Percentiles rank a stretch among this genome's conserved stretches.
phyloP scores from a whole-genome alignment of 2,888 invertebrate species.

The Drosophila birchii region DNA sequence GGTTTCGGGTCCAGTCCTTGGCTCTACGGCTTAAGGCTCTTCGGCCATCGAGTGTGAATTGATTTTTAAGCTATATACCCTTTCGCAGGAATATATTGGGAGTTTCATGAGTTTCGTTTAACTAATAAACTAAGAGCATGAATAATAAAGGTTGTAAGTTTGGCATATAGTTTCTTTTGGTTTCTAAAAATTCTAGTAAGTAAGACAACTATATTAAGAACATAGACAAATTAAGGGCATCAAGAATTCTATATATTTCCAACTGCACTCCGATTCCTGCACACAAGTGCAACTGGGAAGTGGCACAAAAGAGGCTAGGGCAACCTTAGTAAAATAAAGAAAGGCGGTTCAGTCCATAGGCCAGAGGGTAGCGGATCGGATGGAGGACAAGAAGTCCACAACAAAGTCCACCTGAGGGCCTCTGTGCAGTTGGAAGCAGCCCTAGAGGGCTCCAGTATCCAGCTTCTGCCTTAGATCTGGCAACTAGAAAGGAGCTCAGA shows the following conservation, averaged over 20 bases:
- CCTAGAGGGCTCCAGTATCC: constrained; percentile 42
- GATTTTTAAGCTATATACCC: constrained; percentile 68
- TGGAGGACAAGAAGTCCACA: constrained; percentile 46
- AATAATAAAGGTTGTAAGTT: too few species aligned
- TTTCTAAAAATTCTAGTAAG: too few species aligned
- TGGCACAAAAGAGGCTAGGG: constrained; percentile 39
- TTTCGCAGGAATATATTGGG: not conserved
- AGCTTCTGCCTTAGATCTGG: constrained; percentile 45
- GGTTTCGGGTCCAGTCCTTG: constrained; percentile 29
- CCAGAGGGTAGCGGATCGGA: not conserved
- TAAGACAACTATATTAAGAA: too few species aligned
- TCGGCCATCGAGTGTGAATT: constrained; percentile 80
- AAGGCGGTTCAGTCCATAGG: constrained; percentile 1
- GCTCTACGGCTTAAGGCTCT: constrained; percentile 19
- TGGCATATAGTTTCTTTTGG: too few species aligned
- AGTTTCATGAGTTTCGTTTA: too few species aligned
- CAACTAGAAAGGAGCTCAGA: constrained; percentile 3
- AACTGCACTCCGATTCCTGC: constrained; percentile 14
- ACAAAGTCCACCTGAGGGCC: constrained; percentile 74
- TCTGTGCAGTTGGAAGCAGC: constrained; percentile 71
- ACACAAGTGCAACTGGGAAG: constrained; percentile 44
- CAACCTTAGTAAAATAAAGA: constrained; percentile 40
- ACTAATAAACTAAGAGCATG: too few species aligned
- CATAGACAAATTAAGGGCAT: constrained; percentile 34
- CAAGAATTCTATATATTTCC: not conserved